Evolutionary conservation across 2,888 invertebrate species (phyloP).

Genomic region (Thera obeliscata): DNA sequence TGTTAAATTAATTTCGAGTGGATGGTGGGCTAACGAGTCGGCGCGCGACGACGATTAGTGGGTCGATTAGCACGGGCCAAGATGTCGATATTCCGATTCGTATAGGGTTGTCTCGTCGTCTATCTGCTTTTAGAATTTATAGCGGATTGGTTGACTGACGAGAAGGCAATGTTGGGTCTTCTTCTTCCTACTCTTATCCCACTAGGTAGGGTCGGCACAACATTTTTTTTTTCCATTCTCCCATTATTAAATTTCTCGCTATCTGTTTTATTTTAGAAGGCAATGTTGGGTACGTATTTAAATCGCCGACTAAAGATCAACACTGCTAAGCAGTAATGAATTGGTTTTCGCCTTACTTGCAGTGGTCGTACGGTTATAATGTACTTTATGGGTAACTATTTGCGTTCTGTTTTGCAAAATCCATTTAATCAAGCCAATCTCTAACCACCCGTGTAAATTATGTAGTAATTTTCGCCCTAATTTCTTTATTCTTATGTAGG

Average conservation of each 20-base stretch:
- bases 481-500: conserved; percentile 30
- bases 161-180: too few relatives aligned
- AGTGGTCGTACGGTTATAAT: too few relatives aligned
- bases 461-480: conserved; percentile 12
- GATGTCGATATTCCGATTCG: conserved; percentile 42
- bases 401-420: neutral
- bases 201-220: too few relatives aligned
- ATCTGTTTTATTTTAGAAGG: neutral
- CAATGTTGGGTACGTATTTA: neutral
- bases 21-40: conserved; percentile 35
- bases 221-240: too few relatives aligned
- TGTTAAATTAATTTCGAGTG: conserved; percentile 28
- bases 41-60: conserved; percentile 60
- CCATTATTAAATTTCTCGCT: too few relatives aligned
- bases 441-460: conserved; percentile 4
- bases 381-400: too few relatives aligned
- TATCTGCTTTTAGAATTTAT: neutral
- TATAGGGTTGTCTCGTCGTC: conserved; percentile 20
- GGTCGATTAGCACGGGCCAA: conserved; percentile 76
- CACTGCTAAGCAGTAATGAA: too few relatives aligned
- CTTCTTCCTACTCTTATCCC: too few relatives aligned
- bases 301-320: too few relatives aligned
- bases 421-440: neutral
- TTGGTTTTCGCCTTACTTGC: too few relatives aligned
- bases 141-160: neutral